Evolutionary conservation across 1,140 invertebrate species (phyloP), one percentile per base, ranked within the genome.

Genomic region (Ostrea denselamellosa): DNA sequence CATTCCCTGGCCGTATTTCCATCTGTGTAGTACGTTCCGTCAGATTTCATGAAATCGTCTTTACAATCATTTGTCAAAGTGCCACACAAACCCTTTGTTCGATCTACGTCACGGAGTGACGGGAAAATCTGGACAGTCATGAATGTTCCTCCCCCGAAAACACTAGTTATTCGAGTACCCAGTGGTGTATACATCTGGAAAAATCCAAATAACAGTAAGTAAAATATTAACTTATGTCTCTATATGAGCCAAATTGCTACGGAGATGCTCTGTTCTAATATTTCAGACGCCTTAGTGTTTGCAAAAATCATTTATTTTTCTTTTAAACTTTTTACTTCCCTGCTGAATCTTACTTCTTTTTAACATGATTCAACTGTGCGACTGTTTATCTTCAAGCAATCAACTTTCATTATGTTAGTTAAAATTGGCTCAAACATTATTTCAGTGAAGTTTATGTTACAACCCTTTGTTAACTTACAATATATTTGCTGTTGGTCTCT

Each of bases 21-120:
- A 4, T 34, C 14, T 4, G 12, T 25, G 34, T n/a, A 71, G 71
- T n/a, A 0, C 5, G 62, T 86, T 25, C 51, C 53, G 17, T 86
- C 62, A 25, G 62, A 28, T 54, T 81, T 86, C 14, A 53, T 22
- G 34, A 86, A 86, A 34, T 86, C 85, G 71, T 86, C 85, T 19
- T 25, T 12, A 81, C 68, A 81, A 34, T 86, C 68, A 12, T 81
- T 5, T 14, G 17, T 86, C 7, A 86, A 54, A 25, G 85, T 86
- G 19, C 85, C 85, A 86, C 85, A 86, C 10, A 86, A 71, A 56
- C 85, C 85, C 28, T 81, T 71, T 2, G 85, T 81, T 19, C 12
- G 54, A 14, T n/a, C 19, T 53, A 25, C 52, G 52, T 86, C 85
- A 53, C 68, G 44, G 2, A 81, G 25, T 0, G 85, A 86, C 12